A percentile compares a stretch with the other conserved stretches of the same genome.
These are phyloP conservation scores for Tetramorium simillimum DNA, from an alignment of 1,140 invertebrate species.

Conservation along the genomic window DNA sequence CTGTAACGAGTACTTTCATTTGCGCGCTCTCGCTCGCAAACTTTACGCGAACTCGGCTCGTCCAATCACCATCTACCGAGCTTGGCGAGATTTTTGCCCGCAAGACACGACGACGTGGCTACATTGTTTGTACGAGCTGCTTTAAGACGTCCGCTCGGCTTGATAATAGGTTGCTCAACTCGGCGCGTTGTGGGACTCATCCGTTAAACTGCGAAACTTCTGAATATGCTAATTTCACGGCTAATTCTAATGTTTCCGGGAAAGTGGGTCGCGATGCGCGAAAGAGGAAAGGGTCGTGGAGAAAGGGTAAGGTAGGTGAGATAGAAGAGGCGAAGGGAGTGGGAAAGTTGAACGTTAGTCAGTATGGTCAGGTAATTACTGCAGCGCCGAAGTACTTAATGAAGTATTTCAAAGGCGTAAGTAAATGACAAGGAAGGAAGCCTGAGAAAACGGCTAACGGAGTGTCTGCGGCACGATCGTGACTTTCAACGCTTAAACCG, in stretches of 20 bases:
- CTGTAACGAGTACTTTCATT: slow-evolving; percentile 38
- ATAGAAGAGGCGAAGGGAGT: slow-evolving; percentile 31
- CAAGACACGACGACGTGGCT: slow-evolving; percentile 29
- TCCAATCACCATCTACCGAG: slow-evolving; percentile 45
- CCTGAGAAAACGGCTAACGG: slow-evolving; percentile 1
- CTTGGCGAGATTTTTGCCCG: slow-evolving; percentile 43
- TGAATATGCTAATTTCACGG: slow-evolving; percentile 83
- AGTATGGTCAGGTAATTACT: slow-evolving; percentile 77
- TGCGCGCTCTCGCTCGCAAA: slow-evolving; percentile 25
- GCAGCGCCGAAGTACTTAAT: slow-evolving; percentile 74
- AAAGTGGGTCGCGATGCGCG: slow-evolving; percentile 69
- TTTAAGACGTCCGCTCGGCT: slow-evolving; percentile 52
- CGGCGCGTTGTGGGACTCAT: slow-evolving; percentile 71
- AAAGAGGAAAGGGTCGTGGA: slow-evolving; percentile 30
- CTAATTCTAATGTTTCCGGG: slow-evolving; percentile 80
- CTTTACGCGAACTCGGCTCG: slow-evolving; percentile 42
- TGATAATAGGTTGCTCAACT: slow-evolving; percentile 73
- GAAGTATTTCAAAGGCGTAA: slow-evolving; percentile 76
- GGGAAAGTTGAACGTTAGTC: slow-evolving; percentile 71
- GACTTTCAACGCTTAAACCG: slow-evolving; percentile 8
- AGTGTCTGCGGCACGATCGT: slow-evolving; percentile 13
- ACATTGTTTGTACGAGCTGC: slow-evolving; percentile 54
- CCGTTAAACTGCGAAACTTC: slow-evolving; percentile 82
- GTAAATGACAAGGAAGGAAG: slow-evolving; percentile 71
- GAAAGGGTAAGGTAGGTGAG: slow-evolving; percentile 4